Base-by-base conservation (phyloP, 1,140 invertebrate species). In the Hestina assimilis region DNA sequence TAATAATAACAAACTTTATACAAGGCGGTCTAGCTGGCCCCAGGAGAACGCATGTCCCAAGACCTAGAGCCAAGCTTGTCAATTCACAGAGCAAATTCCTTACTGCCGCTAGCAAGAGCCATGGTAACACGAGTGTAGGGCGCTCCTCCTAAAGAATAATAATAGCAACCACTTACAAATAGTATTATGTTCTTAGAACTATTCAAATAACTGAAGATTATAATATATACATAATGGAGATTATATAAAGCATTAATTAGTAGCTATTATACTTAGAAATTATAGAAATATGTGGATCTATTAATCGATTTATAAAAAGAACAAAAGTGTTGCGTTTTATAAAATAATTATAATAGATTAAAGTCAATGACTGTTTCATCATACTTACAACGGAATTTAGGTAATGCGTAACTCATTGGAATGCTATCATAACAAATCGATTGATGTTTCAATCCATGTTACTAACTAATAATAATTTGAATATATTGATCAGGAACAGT, bases 71-170 rank as follows among this genome's bases (percentile, higher is more conserved):
- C 31, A 88, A 55, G 47, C 77, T 85, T 9, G 69, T 76, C 43
- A 88, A 51, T 56, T 88, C 83, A 48, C 83, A 88, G 5, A 88
- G 58, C 20, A 88, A 56, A 35, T 83, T 83, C 14, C 81, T 72
- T 56, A 86, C 66, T 2, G 83, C 83, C 14, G 83, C 75, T 23
- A 88, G 45, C 26, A 88, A 46, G 0, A 88, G 69, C 85, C 85
- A 88, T 1, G 83, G 85, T 2, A 88, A 52, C 17, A 88, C 76
- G 19, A 88, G 46, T 0, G 75, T 69, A 0, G 79, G 82, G 5
- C 83, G 72, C 47, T 86, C 85, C 53, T 88, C 81, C 85, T 83
- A 21, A 24, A 38, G 4, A 15, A 35, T 15, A 33, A 40, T 11
- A 31, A 23, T 38, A 33, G 33, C 33, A 35, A 35, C 5, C 8